Evolutionary conservation across 2,888 invertebrate species (phyloP), one percentile per base, ranked within the genome.

Genomic region (Seira musarum): DNA sequence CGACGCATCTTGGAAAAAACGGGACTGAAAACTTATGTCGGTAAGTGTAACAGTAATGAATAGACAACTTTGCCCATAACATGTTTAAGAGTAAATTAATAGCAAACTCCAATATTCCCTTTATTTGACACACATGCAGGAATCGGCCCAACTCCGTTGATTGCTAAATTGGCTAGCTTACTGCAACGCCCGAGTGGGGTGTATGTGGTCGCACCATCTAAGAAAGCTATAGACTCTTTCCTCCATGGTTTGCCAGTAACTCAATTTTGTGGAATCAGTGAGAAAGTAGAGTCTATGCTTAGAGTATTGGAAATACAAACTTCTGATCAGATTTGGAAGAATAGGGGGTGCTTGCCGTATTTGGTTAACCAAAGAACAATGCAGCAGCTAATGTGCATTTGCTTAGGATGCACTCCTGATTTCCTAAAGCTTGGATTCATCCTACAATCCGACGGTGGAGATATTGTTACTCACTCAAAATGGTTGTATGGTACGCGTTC

Each of bases 151-250:
- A 60, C 70, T 8, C 19, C 70, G 1, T 2, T 60, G 1, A 13
- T 70, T n/a, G 60, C 70, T 2, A 70, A 61, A 13, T 10, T 70
- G 21, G 70, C 70, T 0, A 70, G 61, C 35, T 17, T 60, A n/a
- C 19, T 60, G 10, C 1, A n/a, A 10, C 19, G 3, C 30, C 70
- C 70, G 8, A 15, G 15, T 21, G 60, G 70, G 1, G 15, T 21
- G 2, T 25, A 70, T 15, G 6, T n/a, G 6, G 24, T 68, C 1
- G 10, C 22, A n/a, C n/a, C 53, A 2, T 15, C 1, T 0, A 35
- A 35, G 13, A 2, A 8, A 22, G 35, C 6, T 19, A 13, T 60
- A 1, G 35, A 70, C 1, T 25, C 15, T 0, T 70, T 70, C 13
- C 24, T 70, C 13, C 15, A 17, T 3, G 60, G 60, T 1, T n/a